These are phyloP conservation scores for Coregonus clupeaformis DNA, from an alignment of 2,113 vertebrate genomes.

Conservation along the genomic window DNA sequence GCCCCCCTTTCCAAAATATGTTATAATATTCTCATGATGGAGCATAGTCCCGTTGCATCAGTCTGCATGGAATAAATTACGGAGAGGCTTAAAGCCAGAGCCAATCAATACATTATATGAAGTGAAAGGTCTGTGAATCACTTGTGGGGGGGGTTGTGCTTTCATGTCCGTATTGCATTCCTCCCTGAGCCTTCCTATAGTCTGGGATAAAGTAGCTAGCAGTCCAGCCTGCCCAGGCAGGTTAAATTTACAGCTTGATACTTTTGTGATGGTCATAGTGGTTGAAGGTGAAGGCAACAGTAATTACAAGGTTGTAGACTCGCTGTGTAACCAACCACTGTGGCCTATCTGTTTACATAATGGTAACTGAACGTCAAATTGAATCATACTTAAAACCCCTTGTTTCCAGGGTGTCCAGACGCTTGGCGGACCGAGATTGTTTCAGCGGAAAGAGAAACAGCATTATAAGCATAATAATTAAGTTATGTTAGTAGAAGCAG, in stretches of 20 bases:
- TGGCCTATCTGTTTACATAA: conserved; percentile 12
- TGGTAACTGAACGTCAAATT: conserved; percentile 1
- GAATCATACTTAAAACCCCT: conserved; percentile 4
- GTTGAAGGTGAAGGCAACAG: background rate
- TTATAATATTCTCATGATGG: conserved; percentile 33
- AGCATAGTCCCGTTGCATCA: conserved; percentile 17
- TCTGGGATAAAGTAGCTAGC: background rate
- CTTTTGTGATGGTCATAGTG: background rate
- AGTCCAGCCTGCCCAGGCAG: background rate
- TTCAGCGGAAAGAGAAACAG: conserved; percentile 25
- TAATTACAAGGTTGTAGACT: background rate
- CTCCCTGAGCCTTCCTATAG: background rate
- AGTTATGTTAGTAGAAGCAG: background rate
- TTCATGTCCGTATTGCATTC: background rate
- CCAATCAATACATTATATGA: conserved; percentile 29
- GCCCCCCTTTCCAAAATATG: conserved; percentile 13
- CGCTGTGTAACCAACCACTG: background rate
- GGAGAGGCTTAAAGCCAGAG: conserved; percentile 12
- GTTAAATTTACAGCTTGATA: background rate
- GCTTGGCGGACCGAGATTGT: conserved; percentile 22
- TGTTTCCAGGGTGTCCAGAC: conserved; percentile 5
- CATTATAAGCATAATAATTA: conserved; percentile 21
- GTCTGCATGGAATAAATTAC: conserved; percentile 26
- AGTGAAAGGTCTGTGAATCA: conserved; percentile 20
- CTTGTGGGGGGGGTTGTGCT: conserved; percentile 5